These are phyloP conservation scores for Cecidostiba fungosa DNA, from an alignment of 2,888 invertebrate genomes.

Conservation along the genomic window DNA sequence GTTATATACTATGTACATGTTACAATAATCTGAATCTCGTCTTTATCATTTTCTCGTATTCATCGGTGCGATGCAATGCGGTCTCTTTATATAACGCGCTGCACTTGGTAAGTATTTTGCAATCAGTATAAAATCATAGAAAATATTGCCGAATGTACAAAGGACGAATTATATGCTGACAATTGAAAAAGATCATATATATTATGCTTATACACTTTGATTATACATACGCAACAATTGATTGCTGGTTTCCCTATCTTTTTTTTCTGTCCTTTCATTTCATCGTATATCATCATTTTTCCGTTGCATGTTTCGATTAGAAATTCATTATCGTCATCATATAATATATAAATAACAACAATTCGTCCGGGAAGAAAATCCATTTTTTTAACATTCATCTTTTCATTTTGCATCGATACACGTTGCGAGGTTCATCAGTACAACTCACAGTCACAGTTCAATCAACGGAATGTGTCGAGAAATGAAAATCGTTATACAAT, in stretches of 20 bases:
- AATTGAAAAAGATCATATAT: slow-evolving; percentile 51
- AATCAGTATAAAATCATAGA: slow-evolving; percentile 64
- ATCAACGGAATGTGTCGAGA: slow-evolving; percentile 58
- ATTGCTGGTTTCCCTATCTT: slow-evolving; percentile 19
- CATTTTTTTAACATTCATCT: neutral
- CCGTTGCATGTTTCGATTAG: slow-evolving; percentile 30
- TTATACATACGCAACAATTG: slow-evolving; percentile 55
- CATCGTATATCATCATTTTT: neutral
- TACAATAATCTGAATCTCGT: slow-evolving; percentile 55
- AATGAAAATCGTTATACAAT: slow-evolving; percentile 35
- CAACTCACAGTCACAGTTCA: slow-evolving; percentile 52
- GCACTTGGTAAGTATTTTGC: slow-evolving; percentile 34
- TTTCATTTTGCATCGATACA: slow-evolving; percentile 54
- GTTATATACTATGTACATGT: slow-evolving; percentile 60
- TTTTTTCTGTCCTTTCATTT: slow-evolving; percentile 19
- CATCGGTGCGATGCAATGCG: slow-evolving; percentile 41
- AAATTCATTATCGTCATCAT: slow-evolving; percentile 18
- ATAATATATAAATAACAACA: slow-evolving; percentile 22
- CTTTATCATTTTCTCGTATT: slow-evolving; percentile 20
- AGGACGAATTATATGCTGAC: slow-evolving; percentile 58
- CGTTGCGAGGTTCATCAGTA: slow-evolving; percentile 62
- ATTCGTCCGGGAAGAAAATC: slow-evolving; percentile 27
- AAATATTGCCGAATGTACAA: slow-evolving; percentile 64
- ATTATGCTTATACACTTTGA: slow-evolving; percentile 58
- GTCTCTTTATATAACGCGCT: slow-evolving; percentile 13